Evolutionary conservation across 1,140 invertebrate species (phyloP).

Genomic region (Diachasmimorpha longicaudata): DNA sequence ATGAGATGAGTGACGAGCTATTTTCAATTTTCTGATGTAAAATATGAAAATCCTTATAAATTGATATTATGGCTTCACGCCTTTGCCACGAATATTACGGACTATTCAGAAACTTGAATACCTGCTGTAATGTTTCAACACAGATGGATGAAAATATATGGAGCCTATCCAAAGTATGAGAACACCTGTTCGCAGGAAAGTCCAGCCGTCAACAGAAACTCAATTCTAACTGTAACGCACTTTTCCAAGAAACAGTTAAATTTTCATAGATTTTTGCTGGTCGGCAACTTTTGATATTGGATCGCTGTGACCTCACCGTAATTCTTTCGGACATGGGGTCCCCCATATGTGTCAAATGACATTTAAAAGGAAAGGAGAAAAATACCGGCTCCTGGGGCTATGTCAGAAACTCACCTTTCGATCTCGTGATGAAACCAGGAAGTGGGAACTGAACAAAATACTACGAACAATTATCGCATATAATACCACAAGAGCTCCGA

Average conservation of each 20-base stretch:
- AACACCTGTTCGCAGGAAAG: background rate
- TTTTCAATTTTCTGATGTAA: too few relatives aligned
- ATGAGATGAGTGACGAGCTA: too few relatives aligned
- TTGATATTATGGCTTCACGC: too few relatives aligned
- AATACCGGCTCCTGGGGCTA: background rate
- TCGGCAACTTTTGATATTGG: slow-evolving; percentile 4
- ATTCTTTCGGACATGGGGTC: background rate
- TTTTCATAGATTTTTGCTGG: background rate
- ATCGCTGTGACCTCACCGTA: background rate
- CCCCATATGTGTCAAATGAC: background rate
- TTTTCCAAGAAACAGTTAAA: background rate
- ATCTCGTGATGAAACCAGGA: background rate
- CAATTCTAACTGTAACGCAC: background rate
- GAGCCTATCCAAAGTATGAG: background rate
- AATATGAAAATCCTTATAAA: too few relatives aligned
- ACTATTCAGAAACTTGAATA: too few relatives aligned
- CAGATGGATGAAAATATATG: too few relatives aligned
- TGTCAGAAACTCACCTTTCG: background rate
- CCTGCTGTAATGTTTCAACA: too few relatives aligned
- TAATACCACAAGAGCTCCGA: too few relatives aligned
- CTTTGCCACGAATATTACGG: too few relatives aligned
- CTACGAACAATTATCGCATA: too few relatives aligned
- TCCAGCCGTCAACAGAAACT: background rate
- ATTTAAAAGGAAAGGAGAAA: background rate
- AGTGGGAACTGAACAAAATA: background rate